Percentiles rank a stretch among this genome's conserved stretches.
phyloP scores from a whole-genome alignment of 2,888 invertebrate genomes.

The Tachina grossa region DNA sequence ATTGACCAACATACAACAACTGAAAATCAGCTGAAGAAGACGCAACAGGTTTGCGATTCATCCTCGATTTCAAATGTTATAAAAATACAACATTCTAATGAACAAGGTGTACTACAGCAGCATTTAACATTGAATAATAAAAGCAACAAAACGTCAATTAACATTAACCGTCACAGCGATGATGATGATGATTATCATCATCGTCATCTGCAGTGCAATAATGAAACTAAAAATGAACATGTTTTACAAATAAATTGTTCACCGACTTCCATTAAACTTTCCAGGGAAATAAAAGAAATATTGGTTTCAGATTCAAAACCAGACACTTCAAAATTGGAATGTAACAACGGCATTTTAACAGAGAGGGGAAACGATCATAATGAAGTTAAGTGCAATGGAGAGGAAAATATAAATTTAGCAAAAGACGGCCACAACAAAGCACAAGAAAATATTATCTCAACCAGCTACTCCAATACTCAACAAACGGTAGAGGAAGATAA shows the following conservation, averaged over 20 bases:
- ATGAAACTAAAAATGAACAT: conserved; percentile 45
- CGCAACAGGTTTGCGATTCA: conserved; percentile 44
- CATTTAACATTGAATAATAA: conserved; percentile 64
- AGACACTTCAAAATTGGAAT: conserved; percentile 24
- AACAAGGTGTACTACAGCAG: conserved; percentile 48
- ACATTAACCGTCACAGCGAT: conserved; percentile 71
- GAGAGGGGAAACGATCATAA: conserved; percentile 68
- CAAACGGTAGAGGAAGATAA: conserved; percentile 57
- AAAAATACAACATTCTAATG: conserved; percentile 71
- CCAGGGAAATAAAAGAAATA: conserved; percentile 54
- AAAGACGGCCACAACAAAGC: conserved; percentile 49
- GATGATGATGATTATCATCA: conserved; percentile 44
- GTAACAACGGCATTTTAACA: conserved; percentile 38
- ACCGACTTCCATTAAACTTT: conserved; percentile 53
- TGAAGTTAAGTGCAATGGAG: conserved; percentile 48
- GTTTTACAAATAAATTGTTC: conserved; percentile 60
- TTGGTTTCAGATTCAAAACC: conserved; percentile 23
- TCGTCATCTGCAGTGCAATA: conserved; percentile 36
- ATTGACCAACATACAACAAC: conserved; percentile 71
- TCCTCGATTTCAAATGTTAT: conserved; percentile 61
- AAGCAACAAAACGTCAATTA: conserved; percentile 73
- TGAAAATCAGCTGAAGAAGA: conserved; percentile 16
- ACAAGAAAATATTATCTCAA: conserved; percentile 49
- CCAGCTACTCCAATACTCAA: conserved; percentile 73
- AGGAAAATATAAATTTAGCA: conserved; percentile 23